Base-by-base conservation (phyloP, 2,797 vertebrate genomes). In the Cossypha caffra region DNA sequence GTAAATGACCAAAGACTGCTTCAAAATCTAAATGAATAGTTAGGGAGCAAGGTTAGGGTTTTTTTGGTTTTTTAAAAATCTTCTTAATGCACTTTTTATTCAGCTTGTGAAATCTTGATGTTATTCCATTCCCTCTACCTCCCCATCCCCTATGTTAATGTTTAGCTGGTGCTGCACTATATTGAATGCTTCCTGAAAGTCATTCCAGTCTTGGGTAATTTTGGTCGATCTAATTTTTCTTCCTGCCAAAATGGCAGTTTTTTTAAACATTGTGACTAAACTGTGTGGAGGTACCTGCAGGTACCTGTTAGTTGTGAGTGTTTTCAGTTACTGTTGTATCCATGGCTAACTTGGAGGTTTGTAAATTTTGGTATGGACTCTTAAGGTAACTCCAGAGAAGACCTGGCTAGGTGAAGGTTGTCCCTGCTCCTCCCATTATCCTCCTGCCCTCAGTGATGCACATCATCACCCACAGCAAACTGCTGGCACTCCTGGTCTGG, bases 401-500 rank as follows among this genome's bases (percentile, higher is more conserved):
- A 33, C 14, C 5, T 37, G 20, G 2, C 25, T 12, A 5, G 43
- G 9, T 67, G 25, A 45, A n/a, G 31, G 16, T 66, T 84, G 69
- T 62, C n/a, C 14, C 42, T 3, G 1, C 62, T 84, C 7, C 25
- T 25, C 5, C 7, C 20, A 3, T 51, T 79, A 58, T 58, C 13
- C n/a, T 67, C 5, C n/a, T 55, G 5, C 28, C 19, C 26, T n/a
- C 0, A 1, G 35, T n/a, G 9, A 7, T 43, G 37, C 9, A 5
- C 28, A 4, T 33, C 2, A 9, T 51, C 3, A 14, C 1, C 3
- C 2, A 1, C 8, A 6, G 54, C 57, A 61, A 61, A 17, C 35
- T 3, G 10, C 43, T 33, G 40, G 25, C 0, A 0, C 23, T 81
- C n/a, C 16, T 84, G 16, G 14, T 64, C 40, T 80, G 50, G 23